phyloP scores from a whole-genome alignment of 1,140 invertebrate species.

The Euglossa dilemma region DNA sequence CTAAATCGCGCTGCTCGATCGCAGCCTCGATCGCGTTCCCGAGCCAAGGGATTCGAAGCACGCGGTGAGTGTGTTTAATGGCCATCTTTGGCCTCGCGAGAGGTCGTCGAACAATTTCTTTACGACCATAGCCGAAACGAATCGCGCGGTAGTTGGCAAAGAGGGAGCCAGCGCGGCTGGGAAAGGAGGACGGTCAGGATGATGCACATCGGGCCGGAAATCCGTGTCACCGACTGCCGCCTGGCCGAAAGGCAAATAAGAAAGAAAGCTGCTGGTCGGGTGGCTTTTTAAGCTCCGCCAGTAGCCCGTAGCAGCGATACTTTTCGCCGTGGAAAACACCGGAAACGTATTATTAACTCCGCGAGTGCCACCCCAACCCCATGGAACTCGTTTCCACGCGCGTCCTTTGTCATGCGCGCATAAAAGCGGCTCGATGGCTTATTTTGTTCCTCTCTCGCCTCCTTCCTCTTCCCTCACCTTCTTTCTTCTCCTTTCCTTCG shows the following conservation, averaged over 20 bases:
- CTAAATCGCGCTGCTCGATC: not conserved
- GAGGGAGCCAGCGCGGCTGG: not conserved
- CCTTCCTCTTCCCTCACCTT: not conserved
- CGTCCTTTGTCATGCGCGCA: conserved; percentile 22
- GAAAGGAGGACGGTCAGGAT: no score
- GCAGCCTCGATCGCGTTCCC: not conserved
- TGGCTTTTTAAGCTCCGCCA: conserved; percentile 9
- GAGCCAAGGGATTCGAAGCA: conserved; percentile 12
- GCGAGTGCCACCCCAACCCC: not conserved
- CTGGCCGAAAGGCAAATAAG: conserved; percentile 26
- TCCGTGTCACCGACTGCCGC: conserved; percentile 42
- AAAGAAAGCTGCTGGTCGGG: not conserved
- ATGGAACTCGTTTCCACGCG: not conserved
- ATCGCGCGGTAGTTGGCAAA: conserved; percentile 10
- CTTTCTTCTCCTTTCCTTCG: not conserved
- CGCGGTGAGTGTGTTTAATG: conserved; percentile 22
- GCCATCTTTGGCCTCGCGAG: not conserved
- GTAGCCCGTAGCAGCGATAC: not conserved
- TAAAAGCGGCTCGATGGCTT: conserved; percentile 25
- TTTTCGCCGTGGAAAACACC: conserved; percentile 22
- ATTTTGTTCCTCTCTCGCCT: conserved; percentile 2
- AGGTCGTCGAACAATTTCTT: conserved; percentile 19
- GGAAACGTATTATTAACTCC: conserved; percentile 40
- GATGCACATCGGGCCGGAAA: conserved; percentile 52
- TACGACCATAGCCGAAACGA: not conserved